phyloP scores from a whole-genome alignment of 2,888 invertebrate species.

The Oeneis ivallda region DNA sequence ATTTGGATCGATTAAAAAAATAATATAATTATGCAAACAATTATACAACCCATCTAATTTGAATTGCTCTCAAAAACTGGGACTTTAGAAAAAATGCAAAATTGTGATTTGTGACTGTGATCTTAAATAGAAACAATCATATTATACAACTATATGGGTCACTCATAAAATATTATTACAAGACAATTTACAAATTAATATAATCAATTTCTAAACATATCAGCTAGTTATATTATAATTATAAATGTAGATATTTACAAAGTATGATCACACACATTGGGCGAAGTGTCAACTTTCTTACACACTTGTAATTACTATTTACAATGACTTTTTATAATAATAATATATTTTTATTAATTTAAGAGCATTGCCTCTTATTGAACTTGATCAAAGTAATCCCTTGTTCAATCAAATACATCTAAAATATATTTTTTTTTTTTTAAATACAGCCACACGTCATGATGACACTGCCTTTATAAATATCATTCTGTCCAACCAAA shows the following conservation, averaged over 20 bases:
- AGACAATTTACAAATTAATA: conserved; percentile 78
- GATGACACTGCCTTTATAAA: conserved; percentile 2
- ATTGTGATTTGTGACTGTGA: conserved; percentile 79
- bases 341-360: conserved; percentile 59
- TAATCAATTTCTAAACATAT: conserved; percentile 72
- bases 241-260: conserved; percentile 78
- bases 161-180: conserved; percentile 63
- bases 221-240: conserved; percentile 57
- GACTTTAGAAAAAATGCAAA: conserved; percentile 63
- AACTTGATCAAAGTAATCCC: conserved; percentile 75
- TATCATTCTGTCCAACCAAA: neutral
- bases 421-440: conserved; percentile 7
- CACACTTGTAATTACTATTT: conserved; percentile 72
- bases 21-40: conserved; percentile 67
- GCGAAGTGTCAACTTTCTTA: conserved; percentile 66
- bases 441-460: conserved; percentile 47
- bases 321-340: conserved; percentile 76
- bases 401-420: conserved; percentile 56
- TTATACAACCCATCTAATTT: conserved; percentile 67
- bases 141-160: conserved; percentile 71
- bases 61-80: conserved; percentile 61
- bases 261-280: conserved; percentile 70
- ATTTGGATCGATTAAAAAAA: conserved; percentile 61
- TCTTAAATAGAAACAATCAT: conserved; percentile 68
- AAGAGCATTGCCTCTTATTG: conserved; percentile 76